Evolutionary conservation across 1,140 invertebrate species (phyloP).

Genomic region (Magallana gigas): DNA sequence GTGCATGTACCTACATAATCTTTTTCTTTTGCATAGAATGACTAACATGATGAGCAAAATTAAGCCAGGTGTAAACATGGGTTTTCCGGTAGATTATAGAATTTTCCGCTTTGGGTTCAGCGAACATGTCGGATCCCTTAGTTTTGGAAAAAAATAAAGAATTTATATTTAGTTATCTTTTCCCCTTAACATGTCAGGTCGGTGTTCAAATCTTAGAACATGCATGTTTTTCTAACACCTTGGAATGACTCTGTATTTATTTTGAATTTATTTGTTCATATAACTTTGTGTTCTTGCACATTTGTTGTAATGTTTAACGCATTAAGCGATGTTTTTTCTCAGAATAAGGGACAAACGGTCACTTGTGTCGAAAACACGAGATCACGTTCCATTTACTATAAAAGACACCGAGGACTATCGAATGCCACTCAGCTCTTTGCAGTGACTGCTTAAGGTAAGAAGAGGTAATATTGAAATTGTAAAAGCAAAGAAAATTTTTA

Average conservation of each 20-base stretch:
- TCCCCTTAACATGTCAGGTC: background rate
- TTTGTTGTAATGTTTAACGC: background rate
- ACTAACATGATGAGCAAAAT: too few relatives aligned
- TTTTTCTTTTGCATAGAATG: too few relatives aligned
- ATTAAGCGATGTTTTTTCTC: background rate
- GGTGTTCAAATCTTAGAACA: constrained; percentile 6
- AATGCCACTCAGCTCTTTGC: background rate
- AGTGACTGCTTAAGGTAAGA: background rate
- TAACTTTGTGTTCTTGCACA: background rate
- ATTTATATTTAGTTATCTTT: too few relatives aligned
- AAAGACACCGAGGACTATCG: background rate
- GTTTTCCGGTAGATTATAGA: too few relatives aligned
- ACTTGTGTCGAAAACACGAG: background rate
- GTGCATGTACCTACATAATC: too few relatives aligned
- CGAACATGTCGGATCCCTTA: too few relatives aligned
- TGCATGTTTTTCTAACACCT: background rate
- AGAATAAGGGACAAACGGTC: background rate
- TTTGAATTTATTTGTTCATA: background rate
- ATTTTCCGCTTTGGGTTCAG: too few relatives aligned
- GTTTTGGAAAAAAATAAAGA: too few relatives aligned
- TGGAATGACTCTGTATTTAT: background rate
- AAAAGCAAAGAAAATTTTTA: too few relatives aligned
- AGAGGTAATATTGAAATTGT: too few relatives aligned
- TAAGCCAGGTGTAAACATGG: too few relatives aligned
- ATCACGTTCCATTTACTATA: constrained; percentile 4